Base-by-base conservation (phyloP, 2,888 invertebrate species). In the Cephus pygmeus region DNA sequence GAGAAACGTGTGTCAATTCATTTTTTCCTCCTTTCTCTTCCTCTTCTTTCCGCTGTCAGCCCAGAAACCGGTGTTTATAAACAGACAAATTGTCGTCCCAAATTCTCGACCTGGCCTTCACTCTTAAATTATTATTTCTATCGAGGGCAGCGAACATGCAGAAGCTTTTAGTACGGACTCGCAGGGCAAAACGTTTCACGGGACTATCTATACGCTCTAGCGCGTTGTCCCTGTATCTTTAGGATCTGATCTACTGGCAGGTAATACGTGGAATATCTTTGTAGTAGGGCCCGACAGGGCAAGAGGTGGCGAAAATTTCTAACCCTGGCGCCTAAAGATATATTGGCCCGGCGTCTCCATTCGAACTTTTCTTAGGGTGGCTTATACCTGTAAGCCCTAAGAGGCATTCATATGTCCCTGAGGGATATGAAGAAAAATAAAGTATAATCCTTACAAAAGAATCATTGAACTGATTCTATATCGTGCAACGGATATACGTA, bases 241-340 rank as follows among this genome's bases (percentile, higher is more conserved):
- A 81, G 84, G 85, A 89, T 88, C 88, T 87, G 86, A 87, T 88
- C 86, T 84, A 80, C 34, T 80, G 81, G 77, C 87, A 86, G 87
- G 87, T 83, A 84, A 23, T 80, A 76, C 80, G 69, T 78, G 81
- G 82, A 80, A 80, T 82, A 83, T 83, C 81, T 84, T 76, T 80
- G 83, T 81, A 79, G 82, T 76, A 73, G 56, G 69, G 40, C 74
- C 80, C 81, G 80, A 81, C 82, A 68, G 69, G 81, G 74, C 79
- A 78, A 83, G 80, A 90, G 88, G 88, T 89, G 90, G 88, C 88
- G 87, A 89, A 90, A 90, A 88, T 86, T 82, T 86, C 81, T 31
- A 82, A 81, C 81, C 81, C 87, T 85, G 89, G 90, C 89, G 90
- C 88, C 89, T 87, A 33, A 85, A 87, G 88, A 90, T 88, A 89